Percentiles rank a stretch among this genome's conserved stretches.
phyloP scores from a whole-genome alignment of 64 coral and sea anemone genomes.

The Acropora tenuis region DNA sequence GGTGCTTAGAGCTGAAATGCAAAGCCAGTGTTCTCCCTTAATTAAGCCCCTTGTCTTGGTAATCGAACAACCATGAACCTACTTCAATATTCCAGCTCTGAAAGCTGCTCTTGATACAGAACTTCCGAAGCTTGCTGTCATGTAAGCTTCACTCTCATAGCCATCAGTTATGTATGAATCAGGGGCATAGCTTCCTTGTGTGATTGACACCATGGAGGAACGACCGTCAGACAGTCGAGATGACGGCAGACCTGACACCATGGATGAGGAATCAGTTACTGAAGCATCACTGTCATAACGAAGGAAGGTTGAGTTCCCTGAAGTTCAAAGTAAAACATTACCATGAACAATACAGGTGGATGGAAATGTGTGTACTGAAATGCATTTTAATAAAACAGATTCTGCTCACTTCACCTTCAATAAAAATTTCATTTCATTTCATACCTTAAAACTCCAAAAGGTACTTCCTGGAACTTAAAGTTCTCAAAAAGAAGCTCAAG shows the following conservation, averaged over 20 bases:
- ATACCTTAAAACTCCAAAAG: too few species aligned
- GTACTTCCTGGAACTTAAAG: too few species aligned
- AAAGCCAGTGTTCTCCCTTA: too few species aligned
- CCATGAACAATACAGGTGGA: background rate
- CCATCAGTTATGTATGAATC: conserved; percentile 87
- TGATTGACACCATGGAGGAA: conserved; percentile 83
- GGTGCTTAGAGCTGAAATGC: too few species aligned
- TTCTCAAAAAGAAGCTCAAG: too few species aligned
- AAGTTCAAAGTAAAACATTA: background rate
- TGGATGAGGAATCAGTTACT: conserved; percentile 73
- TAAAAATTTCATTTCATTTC: too few species aligned
- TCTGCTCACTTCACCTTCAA: too few species aligned
- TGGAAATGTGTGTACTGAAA: too few species aligned
- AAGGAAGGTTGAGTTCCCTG: conserved; percentile 53
- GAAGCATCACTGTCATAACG: conserved; percentile 83
- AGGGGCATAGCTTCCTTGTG: conserved; percentile 93
- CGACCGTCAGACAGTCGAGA: conserved; percentile 87
- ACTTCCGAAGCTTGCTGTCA: conserved; percentile 70
- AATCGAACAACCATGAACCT: background rate
- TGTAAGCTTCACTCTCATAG: conserved; percentile 81
- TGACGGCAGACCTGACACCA: conserved; percentile 71
- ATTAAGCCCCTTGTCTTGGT: background rate
- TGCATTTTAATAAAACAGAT: too few species aligned
- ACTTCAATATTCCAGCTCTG: conserved; percentile 50
- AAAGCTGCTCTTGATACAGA: conserved; percentile 59